Conservation (phyloP, 2,113 vertebrate species). For the Thamnophis sirtalis region DNA sequence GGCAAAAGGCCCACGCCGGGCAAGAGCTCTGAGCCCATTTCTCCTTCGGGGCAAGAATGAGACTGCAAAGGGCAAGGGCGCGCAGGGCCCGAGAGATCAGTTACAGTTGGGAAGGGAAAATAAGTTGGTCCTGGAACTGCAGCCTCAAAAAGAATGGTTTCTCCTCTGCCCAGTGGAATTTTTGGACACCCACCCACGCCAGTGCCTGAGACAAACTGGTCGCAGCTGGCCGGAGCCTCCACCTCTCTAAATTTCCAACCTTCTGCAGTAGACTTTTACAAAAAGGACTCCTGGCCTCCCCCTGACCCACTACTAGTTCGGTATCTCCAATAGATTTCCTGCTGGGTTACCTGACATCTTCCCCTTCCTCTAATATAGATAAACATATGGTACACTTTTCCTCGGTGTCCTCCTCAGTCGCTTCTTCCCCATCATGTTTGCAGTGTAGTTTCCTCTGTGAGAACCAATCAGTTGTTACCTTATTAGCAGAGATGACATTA, state of each 20-base stretch:
- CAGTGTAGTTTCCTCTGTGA: slow-evolving; percentile 98
- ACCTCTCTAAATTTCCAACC: neutral
- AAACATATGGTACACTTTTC: slow-evolving; percentile 99
- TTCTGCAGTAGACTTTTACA: neutral
- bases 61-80: neutral
- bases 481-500: slow-evolving; percentile 85
- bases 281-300: neutral
- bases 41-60: neutral
- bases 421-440: slow-evolving; percentile 95
- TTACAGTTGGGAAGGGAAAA: neutral
- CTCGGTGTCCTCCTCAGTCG: slow-evolving; percentile 95
- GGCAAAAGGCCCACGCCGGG: neutral
- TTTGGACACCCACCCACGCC: too few species aligned
- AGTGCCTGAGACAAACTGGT: too few species aligned
- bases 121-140: neutral
- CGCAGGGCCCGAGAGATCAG: neutral
- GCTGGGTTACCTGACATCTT: slow-evolving; percentile 92
- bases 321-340: neutral
- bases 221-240: neutral
- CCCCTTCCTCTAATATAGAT: slow-evolving; percentile 97
- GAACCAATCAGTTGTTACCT: slow-evolving; percentile 84
- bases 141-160: neutral
- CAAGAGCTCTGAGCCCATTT: neutral
- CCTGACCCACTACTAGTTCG: neutral
- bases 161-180: neutral